phyloP scores from a whole-genome alignment of 2,888 invertebrate species.

The Platypus cylindrus region DNA sequence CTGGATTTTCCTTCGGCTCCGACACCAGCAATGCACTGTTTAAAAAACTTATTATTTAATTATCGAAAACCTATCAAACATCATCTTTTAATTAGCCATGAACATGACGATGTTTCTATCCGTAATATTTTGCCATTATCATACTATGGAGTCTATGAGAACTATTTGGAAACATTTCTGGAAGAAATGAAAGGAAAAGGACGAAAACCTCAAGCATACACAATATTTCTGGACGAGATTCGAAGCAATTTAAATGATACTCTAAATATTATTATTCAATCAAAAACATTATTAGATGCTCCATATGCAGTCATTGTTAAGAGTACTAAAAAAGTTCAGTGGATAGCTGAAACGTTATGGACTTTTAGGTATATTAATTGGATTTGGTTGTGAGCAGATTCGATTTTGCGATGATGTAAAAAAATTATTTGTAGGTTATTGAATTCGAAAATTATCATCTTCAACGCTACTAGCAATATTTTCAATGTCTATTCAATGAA shows the following conservation, averaged over 20 bases:
- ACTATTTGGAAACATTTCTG: background rate
- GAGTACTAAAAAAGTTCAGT: background rate
- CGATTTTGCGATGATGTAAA: no score
- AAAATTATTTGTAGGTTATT: constrained; percentile 2
- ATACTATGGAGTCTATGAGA: no score
- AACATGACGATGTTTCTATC: no score
- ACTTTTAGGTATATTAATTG: background rate
- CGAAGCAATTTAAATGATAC: background rate
- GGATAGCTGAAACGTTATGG: background rate
- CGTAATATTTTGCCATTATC: no score
- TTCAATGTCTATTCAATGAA: background rate
- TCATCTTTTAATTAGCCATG: no score
- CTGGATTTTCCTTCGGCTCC: no score
- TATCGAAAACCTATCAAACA: no score
- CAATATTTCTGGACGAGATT: background rate
- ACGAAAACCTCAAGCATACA: constrained; percentile 1
- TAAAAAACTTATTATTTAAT: no score
- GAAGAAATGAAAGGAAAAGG: background rate
- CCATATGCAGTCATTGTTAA: background rate
- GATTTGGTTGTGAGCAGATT: no score
- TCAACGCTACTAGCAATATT: background rate
- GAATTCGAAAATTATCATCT: background rate
- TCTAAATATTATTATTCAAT: background rate
- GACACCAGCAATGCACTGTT: no score
- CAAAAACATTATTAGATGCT: background rate